Conservation (phyloP, 2,797 vertebrate species). For the Podargus strigoides region DNA sequence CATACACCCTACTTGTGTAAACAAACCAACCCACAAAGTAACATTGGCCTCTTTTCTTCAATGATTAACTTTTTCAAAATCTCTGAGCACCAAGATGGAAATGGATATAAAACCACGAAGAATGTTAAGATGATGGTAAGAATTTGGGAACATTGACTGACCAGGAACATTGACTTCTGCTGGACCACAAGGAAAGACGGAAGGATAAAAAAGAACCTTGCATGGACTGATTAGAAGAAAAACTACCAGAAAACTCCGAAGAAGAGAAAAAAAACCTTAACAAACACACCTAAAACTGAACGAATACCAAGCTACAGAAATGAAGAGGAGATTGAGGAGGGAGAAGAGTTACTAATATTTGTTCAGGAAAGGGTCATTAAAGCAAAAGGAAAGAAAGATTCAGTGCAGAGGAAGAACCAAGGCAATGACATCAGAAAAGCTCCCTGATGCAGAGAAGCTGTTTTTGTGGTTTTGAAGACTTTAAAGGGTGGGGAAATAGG, state of each 20-base stretch:
- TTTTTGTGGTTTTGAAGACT: background rate
- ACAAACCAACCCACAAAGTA: background rate
- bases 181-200: background rate
- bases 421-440: background rate
- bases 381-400: background rate
- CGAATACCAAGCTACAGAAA: background rate
- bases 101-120: background rate
- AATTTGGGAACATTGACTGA: background rate
- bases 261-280: background rate
- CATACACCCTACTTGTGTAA: background rate
- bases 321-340: background rate
- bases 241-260: background rate
- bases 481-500: background rate
- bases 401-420: background rate
- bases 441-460: background rate
- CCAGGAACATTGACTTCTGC: background rate
- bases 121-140: background rate
- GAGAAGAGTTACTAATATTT: background rate
- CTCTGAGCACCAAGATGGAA: background rate
- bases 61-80: background rate
- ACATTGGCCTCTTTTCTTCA: accelerated
- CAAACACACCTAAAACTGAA: background rate
- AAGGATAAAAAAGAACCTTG: background rate
- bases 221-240: background rate
- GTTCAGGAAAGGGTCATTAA: background rate